Evolutionary conservation across 35 echinoderm and acorn worm species (phyloP).

Genomic region (Ophiothrix spiculata): DNA sequence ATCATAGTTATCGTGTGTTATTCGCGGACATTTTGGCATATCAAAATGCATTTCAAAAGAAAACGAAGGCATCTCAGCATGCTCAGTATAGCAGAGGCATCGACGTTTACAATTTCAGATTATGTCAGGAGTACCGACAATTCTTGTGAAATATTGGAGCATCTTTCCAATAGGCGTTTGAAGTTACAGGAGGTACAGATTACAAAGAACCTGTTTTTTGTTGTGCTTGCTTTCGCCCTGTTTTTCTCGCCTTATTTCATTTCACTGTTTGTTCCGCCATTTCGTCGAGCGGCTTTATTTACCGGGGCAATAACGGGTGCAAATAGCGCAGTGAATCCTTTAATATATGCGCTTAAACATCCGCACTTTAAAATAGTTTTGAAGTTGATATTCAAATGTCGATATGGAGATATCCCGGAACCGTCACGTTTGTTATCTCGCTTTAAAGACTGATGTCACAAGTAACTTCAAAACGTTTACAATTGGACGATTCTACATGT

Average conservation of each 20-base stretch:
- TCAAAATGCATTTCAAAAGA: constrained; percentile 41
- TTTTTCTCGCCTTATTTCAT: constrained; percentile 58
- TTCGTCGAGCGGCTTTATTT: constrained; percentile 48
- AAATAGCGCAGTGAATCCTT: no score
- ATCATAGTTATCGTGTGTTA: constrained; percentile 67
- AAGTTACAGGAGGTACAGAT: no score
- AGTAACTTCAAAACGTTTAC: no score
- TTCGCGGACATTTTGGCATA: constrained; percentile 66
- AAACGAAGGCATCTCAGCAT: background rate
- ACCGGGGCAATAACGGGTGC: constrained; percentile 46
- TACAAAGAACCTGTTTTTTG: no score
- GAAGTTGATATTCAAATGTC: constrained; percentile 54
- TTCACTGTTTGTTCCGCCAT: constrained; percentile 52
- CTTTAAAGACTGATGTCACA: no score
- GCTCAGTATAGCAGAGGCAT: no score
- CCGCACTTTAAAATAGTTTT: constrained; percentile 78
- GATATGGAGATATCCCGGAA: constrained; percentile 55
- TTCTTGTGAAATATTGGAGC: background rate
- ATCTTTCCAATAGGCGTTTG: background rate
- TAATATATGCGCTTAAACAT: constrained; percentile 78
- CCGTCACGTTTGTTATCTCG: no score
- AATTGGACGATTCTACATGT: no score
- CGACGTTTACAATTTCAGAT: no score
- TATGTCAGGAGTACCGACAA: background rate
- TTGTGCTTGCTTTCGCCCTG: no score